Evolutionary conservation across 2,888 invertebrate species (phyloP), one percentile per base, ranked within the genome.

Genomic region (Adelognathus sp.): DNA sequence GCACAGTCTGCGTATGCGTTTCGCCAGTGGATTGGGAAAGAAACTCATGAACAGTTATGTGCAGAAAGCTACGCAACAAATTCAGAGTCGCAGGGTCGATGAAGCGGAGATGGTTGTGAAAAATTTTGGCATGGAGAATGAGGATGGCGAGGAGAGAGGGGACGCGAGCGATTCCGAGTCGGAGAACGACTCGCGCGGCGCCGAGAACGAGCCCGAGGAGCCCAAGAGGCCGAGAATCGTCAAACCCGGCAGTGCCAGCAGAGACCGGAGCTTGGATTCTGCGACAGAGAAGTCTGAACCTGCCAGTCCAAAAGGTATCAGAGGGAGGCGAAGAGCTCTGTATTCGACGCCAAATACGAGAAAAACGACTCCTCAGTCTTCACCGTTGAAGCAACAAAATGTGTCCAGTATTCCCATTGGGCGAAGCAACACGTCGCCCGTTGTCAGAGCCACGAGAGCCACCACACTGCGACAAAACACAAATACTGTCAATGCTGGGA

Each of bases 261-360:
- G 86, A 41, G 90, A 90, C 58, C 67, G 83, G 1, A 90, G 90
- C 67, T 84, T 81, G 0, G 91, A 91, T 61, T 90, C 88, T 7
- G 82, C 85, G 1, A 85, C 87, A 3, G 91, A 85, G 41, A 86
- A 88, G 76, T 86, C 86, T 0, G 90, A 90, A 2, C 83, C 85
- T 0, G 88, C 84, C n/a, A 86, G 86, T 0, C 93, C 94, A 0
- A 95, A 95, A 87, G 92, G 92, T 0, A 92, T 95, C 31, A 92
- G 96, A 72, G 96, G 96, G 0, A 92, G 95, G 60, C 93, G 95
- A 85, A 96, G 95, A 90, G 94, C 95, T 0, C 92, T 95, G 44
- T 96, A 96, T 88, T 89, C 91, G 66, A 88, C 86, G 63, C 87
- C 89, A 36, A 89, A 86, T 36, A 88, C 87, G 1, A 84, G 86